A percentile compares a stretch with the other conserved stretches of the same genome.
These are phyloP conservation scores for Drosophila eohydei DNA, from an alignment of 2,888 invertebrate species.

Conservation along the genomic window DNA sequence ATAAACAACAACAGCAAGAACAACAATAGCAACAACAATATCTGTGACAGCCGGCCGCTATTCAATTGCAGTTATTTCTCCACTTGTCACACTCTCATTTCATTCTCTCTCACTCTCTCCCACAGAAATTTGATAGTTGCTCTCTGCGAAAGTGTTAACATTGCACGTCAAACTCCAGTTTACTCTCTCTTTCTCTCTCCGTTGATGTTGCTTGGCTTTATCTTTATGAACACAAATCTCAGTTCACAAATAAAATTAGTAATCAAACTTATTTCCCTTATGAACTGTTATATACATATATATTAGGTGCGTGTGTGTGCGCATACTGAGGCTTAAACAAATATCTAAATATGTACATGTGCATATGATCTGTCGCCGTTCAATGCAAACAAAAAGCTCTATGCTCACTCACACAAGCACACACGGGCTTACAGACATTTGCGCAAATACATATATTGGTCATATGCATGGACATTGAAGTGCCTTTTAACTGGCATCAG, in stretches of 20 bases:
- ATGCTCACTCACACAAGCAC: slow-evolving; percentile 21
- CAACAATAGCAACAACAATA: slow-evolving; percentile 35
- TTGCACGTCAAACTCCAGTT: slow-evolving; percentile 14
- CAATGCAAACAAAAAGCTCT: slow-evolving; percentile 53
- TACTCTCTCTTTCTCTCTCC: not conserved
- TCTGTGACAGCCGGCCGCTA: slow-evolving; percentile 66
- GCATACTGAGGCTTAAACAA: slow-evolving; percentile 38
- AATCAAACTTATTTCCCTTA: slow-evolving; percentile 47
- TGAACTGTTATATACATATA: slow-evolving; percentile 53
- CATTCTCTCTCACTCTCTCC: slow-evolving; percentile 18
- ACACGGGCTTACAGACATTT: not conserved
- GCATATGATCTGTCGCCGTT: slow-evolving; percentile 46
- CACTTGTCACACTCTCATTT: slow-evolving; percentile 15
- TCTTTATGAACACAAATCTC: slow-evolving; percentile 32
- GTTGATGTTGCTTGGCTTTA: slow-evolving; percentile 19
- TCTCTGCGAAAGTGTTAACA: slow-evolving; percentile 28
- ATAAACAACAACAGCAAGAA: slow-evolving; percentile 21
- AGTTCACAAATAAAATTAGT: slow-evolving; percentile 36
- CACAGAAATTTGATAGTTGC: slow-evolving; percentile 18
- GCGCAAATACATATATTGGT: slow-evolving; percentile 10
- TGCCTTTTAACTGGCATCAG: slow-evolving; percentile 48
- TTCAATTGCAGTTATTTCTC: slow-evolving; percentile 41
- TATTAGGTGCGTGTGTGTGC: slow-evolving; percentile 1
- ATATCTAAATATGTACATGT: slow-evolving; percentile 24
- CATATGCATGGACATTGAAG: slow-evolving; percentile 25